A percentile compares a stretch with the other conserved stretches of the same genome.
phyloP scores from a whole-genome alignment of 2,888 invertebrate genomes.

The Sminthurinus aureus region DNA sequence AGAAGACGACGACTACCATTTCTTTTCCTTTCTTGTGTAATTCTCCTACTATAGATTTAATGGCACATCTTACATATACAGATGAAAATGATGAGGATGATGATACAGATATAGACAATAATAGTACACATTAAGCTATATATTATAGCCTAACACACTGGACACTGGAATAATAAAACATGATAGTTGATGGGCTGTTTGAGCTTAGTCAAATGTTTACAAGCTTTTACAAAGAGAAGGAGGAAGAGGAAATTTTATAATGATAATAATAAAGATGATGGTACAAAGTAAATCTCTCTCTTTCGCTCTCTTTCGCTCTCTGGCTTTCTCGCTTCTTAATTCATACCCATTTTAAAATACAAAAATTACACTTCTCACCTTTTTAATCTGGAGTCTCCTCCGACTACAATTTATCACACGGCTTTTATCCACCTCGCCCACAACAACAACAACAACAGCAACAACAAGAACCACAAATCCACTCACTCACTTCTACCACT shows the following conservation, averaged over 20 bases:
- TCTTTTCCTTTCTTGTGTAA: no score
- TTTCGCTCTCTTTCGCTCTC: slow-evolving; percentile 9
- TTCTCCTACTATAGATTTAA: not conserved
- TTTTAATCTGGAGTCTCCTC: slow-evolving; percentile 28
- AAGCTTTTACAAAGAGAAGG: not conserved
- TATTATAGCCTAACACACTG: no score
- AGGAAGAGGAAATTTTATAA: not conserved
- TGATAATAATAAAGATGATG: not conserved
- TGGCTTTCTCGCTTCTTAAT: not conserved
- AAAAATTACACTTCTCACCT: not conserved
- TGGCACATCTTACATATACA: not conserved
- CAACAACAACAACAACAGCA: slow-evolving; percentile 1
- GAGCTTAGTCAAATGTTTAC: not conserved
- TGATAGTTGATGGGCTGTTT: not conserved
- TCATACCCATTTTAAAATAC: not conserved
- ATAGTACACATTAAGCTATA: no score
- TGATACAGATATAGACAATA: not conserved
- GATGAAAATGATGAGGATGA: not conserved
- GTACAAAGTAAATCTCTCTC: not conserved
- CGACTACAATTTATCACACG: slow-evolving; percentile 32
- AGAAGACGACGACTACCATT: no score
- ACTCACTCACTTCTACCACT: slow-evolving; percentile 18
- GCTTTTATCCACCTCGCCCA: slow-evolving; percentile 32
- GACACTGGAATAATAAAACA: no score
- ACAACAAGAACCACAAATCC: not conserved